Evolutionary conservation across 2,888 invertebrate species (phyloP), one percentile per base, ranked within the genome.

Genomic region (Agrenia bidenticulata): DNA sequence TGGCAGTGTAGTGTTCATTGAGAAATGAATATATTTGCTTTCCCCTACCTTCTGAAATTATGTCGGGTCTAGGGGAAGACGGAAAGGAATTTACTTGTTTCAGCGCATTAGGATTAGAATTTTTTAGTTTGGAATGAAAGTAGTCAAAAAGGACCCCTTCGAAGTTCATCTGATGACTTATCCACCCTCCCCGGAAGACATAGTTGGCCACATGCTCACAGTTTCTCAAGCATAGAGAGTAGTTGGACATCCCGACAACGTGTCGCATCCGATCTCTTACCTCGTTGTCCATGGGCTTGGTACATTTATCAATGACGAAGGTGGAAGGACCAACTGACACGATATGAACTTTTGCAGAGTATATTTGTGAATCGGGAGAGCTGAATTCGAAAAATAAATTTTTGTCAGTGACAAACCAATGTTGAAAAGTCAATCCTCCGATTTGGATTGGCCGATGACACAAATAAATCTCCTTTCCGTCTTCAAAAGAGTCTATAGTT

Each of bases 151-250:
- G 41, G n/a, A 21, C 7, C 7, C 39, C 56, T n/a, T 13, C 21
- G 4, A 39, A 21, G 7, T 39, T 39, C 56, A 57, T 57, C 39
- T 57, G 56, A 9, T 24, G 42, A 23, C 55, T 49, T 2, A 42
- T 2, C 64, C 64, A 64, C 0, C 49, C 17, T n/a, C 55, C 64
- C 1, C 49, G 42, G 45, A 64, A 64, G 19, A 64, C 42, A 23
- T 64, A 64, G 23, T 64, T 64, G 15, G 64, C 64, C 9, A 64
- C 64, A 21, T 64, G 64, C 45, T 64, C 64, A 19, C 55, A 54
- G 42, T 64, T 64, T 39, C 64, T 37, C 0, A 64, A 19, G 23
- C 60, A 61, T 1, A 64, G n/a, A 7, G 64, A 64, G 45, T 32
- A 64, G 21, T 64, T 64, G 15, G 1, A 37, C 61, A 64, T 55